Evolutionary conservation across 2,888 invertebrate species (phyloP), one percentile per base, ranked within the genome.

Genomic region (Xanthorhoe spadicearia): DNA sequence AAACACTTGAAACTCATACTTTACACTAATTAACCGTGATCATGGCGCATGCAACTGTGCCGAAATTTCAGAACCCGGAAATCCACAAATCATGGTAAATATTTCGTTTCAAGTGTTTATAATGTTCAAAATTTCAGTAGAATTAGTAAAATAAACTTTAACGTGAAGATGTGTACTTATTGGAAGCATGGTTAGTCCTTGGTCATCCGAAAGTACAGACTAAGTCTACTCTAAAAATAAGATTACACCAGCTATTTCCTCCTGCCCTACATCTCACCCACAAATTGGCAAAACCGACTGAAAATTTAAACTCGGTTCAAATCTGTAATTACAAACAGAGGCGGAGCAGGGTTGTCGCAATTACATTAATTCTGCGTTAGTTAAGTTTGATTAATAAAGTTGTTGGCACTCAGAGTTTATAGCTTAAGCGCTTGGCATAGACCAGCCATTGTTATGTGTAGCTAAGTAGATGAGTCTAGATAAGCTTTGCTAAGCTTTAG

Each of bases 331-430:
- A 69, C 69, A 71, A 69, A 68, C 69, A 66, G 64, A 23, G 64
- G 67, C 61, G 61, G 64, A 53, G 59, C 38, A n/a, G 58, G 23
- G 13, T 59, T 61, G 51, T 57, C 46, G 66, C 60, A 64, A 69
- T 69, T 66, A 70, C 69, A 73, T 74, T 72, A 76, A 75, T 70
- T 71, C 71, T 71, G 69, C 69, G 73, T 74, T 66, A 72, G 64
- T 68, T 67, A 71, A 74, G 67, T 77, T 77, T 74, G 75, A 76
- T 77, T 76, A 74, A 74, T 75, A 77, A 75, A 76, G 75, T 77
- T 77, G 19, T 61, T 65, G 54, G 60, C 49, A 28, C 54, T 43
- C 13, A 56, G 19, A 43, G 13, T 1, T 43, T 43, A 13, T 53
- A 35, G 32, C 6, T 23, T 49, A 17, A 50, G 50, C 17, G n/a